Evolutionary conservation across 2,113 vertebrate species (phyloP).

Genomic region (Toxotes chatareus): DNA sequence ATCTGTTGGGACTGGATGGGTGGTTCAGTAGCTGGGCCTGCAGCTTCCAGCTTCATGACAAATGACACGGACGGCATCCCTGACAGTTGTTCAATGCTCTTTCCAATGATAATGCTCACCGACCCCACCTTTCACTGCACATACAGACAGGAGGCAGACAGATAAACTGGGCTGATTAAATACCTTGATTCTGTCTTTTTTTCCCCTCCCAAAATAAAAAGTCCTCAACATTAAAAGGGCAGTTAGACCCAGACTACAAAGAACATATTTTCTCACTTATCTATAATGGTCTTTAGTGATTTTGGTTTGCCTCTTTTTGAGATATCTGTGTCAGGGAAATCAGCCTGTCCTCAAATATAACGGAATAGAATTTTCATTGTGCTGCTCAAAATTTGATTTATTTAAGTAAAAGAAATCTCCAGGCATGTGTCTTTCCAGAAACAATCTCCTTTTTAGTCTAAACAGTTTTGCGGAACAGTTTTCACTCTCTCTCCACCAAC

Average conservation of each 20-base stretch:
- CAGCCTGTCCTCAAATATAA: background rate
- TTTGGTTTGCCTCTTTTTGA: background rate
- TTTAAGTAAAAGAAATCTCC: background rate
- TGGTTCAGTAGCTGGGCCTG: constrained; percentile 57
- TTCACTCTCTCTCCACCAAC: background rate
- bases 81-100: constrained; percentile 81
- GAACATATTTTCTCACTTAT: background rate
- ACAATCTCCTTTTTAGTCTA: background rate
- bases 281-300: background rate
- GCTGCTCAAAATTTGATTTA: background rate
- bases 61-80: constrained; percentile 73
- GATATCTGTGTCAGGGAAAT: background rate
- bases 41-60: constrained; percentile 76
- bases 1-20: constrained; percentile 75
- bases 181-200: constrained; percentile 15
- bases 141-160: constrained; percentile 38
- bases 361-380: background rate
- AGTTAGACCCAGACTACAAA: constrained; percentile 9
- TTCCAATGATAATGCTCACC: constrained; percentile 69
- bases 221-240: background rate
- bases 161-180: constrained; percentile 59
- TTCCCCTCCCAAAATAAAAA: constrained; percentile 1
- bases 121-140: constrained; percentile 32
- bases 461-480: background rate
- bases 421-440: background rate